These are phyloP conservation scores for Agonopterix arenella DNA, from an alignment of 2,888 invertebrate genomes.

Conservation along the genomic window DNA sequence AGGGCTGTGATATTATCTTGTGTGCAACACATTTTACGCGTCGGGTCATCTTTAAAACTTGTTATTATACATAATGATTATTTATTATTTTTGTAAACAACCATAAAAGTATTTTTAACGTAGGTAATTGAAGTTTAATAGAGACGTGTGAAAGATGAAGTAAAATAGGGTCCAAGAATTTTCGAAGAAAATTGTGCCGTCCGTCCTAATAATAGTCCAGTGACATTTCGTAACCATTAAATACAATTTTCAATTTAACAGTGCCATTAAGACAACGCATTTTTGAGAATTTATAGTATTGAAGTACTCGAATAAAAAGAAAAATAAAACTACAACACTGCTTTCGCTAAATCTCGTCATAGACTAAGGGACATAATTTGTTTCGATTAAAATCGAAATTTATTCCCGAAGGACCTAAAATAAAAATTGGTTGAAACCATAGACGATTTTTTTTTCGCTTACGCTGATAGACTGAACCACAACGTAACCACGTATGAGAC, in stretches of 20 bases:
- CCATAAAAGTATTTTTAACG: slow-evolving; percentile 67
- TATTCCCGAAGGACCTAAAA: too few species aligned
- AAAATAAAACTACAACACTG: not conserved
- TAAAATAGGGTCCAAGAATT: slow-evolving; percentile 39
- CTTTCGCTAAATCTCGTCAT: slow-evolving; percentile 26
- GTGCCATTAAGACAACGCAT: slow-evolving; percentile 10
- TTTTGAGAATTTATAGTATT: slow-evolving; percentile 10
- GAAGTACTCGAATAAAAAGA: slow-evolving; percentile 17
- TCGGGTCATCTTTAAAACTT: slow-evolving; percentile 44
- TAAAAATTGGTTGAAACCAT: not conserved
- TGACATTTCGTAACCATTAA: slow-evolving; percentile 27
- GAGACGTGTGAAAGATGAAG: slow-evolving; percentile 43
- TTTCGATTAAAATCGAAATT: too few species aligned
- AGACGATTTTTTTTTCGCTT: too few species aligned
- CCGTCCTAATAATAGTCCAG: slow-evolving; percentile 50
- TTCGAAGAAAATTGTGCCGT: slow-evolving; percentile 49
- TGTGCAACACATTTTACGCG: slow-evolving; percentile 42
- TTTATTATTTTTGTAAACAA: slow-evolving; percentile 41
- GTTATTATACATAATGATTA: slow-evolving; percentile 26
- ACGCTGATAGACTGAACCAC: too few species aligned
- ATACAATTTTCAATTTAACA: slow-evolving; percentile 1
- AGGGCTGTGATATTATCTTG: slow-evolving; percentile 67
- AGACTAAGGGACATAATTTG: slow-evolving; percentile 18
- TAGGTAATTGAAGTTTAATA: slow-evolving; percentile 43
- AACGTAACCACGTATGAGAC: too few species aligned